Evolutionary conservation across 2,113 vertebrate genomes (phyloP).

Genomic region (Dipodomys merriami): DNA sequence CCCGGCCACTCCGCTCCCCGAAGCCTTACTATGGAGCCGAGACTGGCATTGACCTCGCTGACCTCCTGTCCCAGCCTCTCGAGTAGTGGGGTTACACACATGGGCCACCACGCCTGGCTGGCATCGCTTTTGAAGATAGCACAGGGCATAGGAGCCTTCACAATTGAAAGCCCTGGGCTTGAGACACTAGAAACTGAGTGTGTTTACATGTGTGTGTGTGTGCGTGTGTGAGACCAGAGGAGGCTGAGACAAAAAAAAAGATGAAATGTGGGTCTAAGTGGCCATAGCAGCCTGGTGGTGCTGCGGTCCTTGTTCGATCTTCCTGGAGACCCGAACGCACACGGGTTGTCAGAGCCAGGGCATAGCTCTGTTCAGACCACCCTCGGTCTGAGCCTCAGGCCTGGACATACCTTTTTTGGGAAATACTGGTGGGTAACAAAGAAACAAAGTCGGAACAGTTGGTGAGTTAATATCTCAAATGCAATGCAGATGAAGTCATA

Average conservation of each 20-base stretch:
- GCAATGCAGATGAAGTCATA: constrained; percentile 77
- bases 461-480: constrained; percentile 75
- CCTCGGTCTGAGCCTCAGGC: constrained; percentile 35
- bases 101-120: too few relatives aligned
- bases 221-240: too few relatives aligned
- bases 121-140: neutral
- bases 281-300: neutral
- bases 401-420: constrained; percentile 24
- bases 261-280: too few relatives aligned
- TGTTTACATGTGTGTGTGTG: neutral
- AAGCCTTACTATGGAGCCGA: too few relatives aligned
- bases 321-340: neutral
- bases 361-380: neutral
- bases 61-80: too few relatives aligned
- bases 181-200: neutral
- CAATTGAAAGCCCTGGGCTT: neutral
- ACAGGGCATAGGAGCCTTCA: neutral
- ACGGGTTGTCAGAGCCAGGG: neutral
- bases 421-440: constrained; percentile 69
- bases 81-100: too few relatives aligned
- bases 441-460: constrained; percentile 67
- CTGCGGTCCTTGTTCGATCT: neutral
- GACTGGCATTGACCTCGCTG: too few relatives aligned
- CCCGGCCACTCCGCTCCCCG: too few relatives aligned
- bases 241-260: too few relatives aligned